Evolutionary conservation across 2,888 invertebrate genomes (phyloP).

Genomic region (Volucella inflata): DNA sequence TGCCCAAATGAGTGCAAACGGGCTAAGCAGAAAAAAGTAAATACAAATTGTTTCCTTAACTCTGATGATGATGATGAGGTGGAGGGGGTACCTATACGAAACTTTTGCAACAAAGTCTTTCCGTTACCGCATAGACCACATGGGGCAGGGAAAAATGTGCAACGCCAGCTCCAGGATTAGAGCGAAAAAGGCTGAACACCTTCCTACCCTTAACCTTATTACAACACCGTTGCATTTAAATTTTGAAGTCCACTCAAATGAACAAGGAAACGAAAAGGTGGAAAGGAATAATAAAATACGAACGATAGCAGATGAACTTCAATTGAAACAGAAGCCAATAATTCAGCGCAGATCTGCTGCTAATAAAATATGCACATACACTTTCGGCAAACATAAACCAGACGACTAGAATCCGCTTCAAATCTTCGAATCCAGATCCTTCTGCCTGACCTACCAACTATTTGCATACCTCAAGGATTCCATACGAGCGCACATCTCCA

Average conservation of each 20-base stretch:
- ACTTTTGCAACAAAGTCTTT: constrained; percentile 49
- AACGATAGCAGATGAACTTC: constrained; percentile 8
- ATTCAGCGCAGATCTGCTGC: constrained; percentile 36
- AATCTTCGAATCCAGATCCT: constrained; percentile 11
- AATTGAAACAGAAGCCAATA: constrained; percentile 51
- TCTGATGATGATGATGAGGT: constrained; percentile 48
- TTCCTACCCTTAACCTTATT: constrained; percentile 21
- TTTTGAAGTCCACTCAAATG: constrained; percentile 47
- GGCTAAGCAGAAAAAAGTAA: constrained; percentile 30
- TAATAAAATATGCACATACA: constrained; percentile 54
- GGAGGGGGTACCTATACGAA: constrained; percentile 19
- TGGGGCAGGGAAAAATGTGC: constrained; percentile 29
- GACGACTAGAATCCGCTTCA: constrained; percentile 18
- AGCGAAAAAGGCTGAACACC: not conserved
- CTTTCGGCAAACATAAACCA: constrained; percentile 1
- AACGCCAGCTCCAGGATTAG: constrained; percentile 29
- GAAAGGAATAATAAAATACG: not conserved
- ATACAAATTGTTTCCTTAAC: constrained; percentile 30
- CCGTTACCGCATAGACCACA: not conserved
- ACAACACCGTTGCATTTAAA: constrained; percentile 45
- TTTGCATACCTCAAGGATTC: constrained; percentile 54
- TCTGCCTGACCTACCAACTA: constrained; percentile 50
- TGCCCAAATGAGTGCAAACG: constrained; percentile 55
- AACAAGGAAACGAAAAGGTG: constrained; percentile 13
- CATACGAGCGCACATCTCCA: constrained; percentile 4